Percentiles rank a stretch among this genome's conserved stretches.
phyloP scores from a whole-genome alignment of 2,888 invertebrate genomes.

The Cistogaster globosa region DNA sequence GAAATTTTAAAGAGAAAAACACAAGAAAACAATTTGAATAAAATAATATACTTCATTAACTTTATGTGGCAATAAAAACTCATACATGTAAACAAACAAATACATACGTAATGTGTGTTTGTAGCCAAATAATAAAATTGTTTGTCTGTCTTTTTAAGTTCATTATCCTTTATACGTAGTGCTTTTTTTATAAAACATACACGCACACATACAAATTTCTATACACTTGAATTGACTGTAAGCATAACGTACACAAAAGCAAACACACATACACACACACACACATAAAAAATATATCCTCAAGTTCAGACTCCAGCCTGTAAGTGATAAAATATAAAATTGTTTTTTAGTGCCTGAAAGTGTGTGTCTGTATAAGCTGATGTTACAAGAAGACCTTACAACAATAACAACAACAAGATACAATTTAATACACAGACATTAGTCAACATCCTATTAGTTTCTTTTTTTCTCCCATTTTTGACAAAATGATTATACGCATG shows the following conservation, averaged over 20 bases:
- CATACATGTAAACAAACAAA: not conserved
- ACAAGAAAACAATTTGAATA: conserved; percentile 14
- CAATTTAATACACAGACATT: not conserved
- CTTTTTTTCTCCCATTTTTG: not conserved
- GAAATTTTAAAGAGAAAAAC: not conserved
- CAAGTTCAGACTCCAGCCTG: not conserved
- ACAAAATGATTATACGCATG: not conserved
- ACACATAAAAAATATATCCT: not conserved
- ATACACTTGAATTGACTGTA: conserved; percentile 23
- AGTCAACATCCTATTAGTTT: not conserved
- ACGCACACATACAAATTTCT: no score
- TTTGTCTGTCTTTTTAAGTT: conserved; percentile 34
- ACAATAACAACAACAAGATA: not conserved
- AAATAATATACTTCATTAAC: conserved; percentile 6
- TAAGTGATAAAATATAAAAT: conserved; percentile 4
- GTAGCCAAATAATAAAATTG: conserved; percentile 23
- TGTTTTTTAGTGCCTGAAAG: conserved; percentile 14
- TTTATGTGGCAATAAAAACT: conserved; percentile 6
- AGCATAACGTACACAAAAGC: not conserved
- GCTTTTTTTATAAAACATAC: not conserved
- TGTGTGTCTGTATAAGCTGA: not conserved
- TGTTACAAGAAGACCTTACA: not conserved
- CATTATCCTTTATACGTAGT: conserved; percentile 47
- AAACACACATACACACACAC: not conserved
- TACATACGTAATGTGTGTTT: not conserved